Evolutionary conservation across 2,797 vertebrate genomes (phyloP).

Genomic region (Pyrocephalus nanus): DNA sequence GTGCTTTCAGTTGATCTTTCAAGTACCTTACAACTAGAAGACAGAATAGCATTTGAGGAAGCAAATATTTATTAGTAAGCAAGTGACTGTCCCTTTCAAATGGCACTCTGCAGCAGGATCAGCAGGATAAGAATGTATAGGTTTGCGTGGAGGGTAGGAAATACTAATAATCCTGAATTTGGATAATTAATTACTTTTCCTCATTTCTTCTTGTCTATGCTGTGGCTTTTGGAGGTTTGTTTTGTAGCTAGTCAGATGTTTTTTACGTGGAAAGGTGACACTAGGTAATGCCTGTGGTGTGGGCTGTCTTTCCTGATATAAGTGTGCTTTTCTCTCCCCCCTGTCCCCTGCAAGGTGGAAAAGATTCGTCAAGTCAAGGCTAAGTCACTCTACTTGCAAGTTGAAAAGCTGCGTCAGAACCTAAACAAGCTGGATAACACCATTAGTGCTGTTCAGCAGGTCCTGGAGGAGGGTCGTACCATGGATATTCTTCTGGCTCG

Average conservation of each 20-base stretch:
- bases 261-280: background rate
- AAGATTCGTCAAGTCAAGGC: slow-evolving; percentile 99
- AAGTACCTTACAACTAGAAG: background rate
- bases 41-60: background rate
- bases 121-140: background rate
- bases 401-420: slow-evolving; percentile 96
- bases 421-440: slow-evolving; percentile 95
- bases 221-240: background rate
- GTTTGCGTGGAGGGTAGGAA: background rate
- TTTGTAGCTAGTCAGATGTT: rapidly evolving
- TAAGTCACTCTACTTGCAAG: slow-evolving; percentile 97
- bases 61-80: background rate
- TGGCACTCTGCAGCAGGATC: background rate
- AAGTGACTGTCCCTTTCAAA: background rate
- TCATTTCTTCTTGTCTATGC: background rate
- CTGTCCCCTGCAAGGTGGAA: slow-evolving; percentile 82
- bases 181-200: background rate
- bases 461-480: slow-evolving; percentile 92
- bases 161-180: background rate
- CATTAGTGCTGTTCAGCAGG: slow-evolving; percentile 93
- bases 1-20: background rate
- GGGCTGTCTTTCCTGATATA: background rate
- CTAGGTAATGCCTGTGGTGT: background rate
- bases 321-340: background rate
- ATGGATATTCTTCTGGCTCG: slow-evolving; percentile 93